phyloP scores from a whole-genome alignment of 2,888 invertebrate genomes.

The Sipha maydis region DNA sequence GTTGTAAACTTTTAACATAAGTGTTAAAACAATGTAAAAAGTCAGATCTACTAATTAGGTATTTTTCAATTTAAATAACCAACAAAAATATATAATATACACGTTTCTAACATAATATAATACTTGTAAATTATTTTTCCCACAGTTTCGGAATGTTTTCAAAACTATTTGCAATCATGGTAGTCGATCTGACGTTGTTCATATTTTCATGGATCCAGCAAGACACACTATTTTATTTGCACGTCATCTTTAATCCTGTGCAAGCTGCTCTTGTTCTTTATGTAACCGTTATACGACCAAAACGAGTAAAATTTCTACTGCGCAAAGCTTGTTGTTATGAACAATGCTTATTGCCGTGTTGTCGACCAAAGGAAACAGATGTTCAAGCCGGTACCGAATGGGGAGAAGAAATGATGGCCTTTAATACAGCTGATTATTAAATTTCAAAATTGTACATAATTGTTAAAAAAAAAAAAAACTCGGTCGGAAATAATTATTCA shows the following conservation, averaged over 20 bases:
- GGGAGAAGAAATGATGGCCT: conserved; percentile 90
- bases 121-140: conserved; percentile 63
- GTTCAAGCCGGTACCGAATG: conserved; percentile 71
- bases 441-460: not conserved
- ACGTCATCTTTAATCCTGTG: conserved; percentile 80
- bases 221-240: conserved; percentile 78
- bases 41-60: not conserved
- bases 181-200: conserved; percentile 80
- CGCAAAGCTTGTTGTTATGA: conserved; percentile 84
- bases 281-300: conserved; percentile 80
- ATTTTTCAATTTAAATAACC: not conserved
- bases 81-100: not conserved
- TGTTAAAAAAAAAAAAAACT: conserved; percentile 11
- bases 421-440: conserved; percentile 76
- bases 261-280: conserved; percentile 81
- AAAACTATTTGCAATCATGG: conserved; percentile 79
- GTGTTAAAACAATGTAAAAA: not conserved
- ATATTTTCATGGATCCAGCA: conserved; percentile 80
- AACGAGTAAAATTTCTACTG: conserved; percentile 81
- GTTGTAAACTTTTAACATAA: no score
- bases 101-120: not conserved
- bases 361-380: conserved; percentile 72
- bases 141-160: conserved; percentile 83
- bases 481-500: not conserved
- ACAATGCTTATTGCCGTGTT: conserved; percentile 70